Evolutionary conservation across 2,888 invertebrate genomes (phyloP).

Genomic region (Drosophila percnosoma): DNA sequence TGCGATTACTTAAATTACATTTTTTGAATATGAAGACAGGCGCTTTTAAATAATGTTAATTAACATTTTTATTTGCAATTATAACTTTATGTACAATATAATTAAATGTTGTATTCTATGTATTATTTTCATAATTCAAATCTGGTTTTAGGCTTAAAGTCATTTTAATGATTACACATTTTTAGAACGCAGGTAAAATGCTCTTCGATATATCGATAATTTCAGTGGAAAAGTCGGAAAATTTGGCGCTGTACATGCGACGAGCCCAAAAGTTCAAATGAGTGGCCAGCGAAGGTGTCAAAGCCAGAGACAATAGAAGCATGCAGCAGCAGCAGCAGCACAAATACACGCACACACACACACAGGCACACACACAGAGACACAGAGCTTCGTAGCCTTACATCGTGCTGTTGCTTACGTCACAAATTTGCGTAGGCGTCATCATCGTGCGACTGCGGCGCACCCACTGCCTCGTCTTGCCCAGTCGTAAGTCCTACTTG

Average conservation of each 20-base stretch:
- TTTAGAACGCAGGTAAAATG: background rate
- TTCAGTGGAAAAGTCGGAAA: slow-evolving; percentile 9
- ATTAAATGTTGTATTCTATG: background rate
- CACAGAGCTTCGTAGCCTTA: slow-evolving; percentile 43
- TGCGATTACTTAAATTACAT: background rate
- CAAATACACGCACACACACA: slow-evolving; percentile 11
- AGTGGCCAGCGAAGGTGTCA: slow-evolving; percentile 66
- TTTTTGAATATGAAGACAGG: background rate
- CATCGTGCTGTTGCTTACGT: slow-evolving; percentile 82
- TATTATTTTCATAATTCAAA: background rate
- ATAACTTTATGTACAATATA: background rate
- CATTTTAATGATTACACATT: background rate
- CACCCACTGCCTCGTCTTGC: slow-evolving; percentile 77
- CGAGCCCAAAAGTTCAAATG: slow-evolving; percentile 67
- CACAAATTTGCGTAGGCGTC: slow-evolving; percentile 85
- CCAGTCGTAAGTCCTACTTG: slow-evolving; percentile 24
- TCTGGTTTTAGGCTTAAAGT: background rate
- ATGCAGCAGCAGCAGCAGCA: slow-evolving; percentile 33
- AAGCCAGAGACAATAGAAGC: slow-evolving; percentile 65
- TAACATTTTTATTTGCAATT: background rate
- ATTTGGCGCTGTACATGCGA: slow-evolving; percentile 49
- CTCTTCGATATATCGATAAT: background rate
- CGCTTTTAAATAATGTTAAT: background rate
- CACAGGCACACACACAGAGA: background rate
- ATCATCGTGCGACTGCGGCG: slow-evolving; percentile 82